Conservation (phyloP, 1,140 invertebrate genomes). For the Thereuonema tuberculata region DNA sequence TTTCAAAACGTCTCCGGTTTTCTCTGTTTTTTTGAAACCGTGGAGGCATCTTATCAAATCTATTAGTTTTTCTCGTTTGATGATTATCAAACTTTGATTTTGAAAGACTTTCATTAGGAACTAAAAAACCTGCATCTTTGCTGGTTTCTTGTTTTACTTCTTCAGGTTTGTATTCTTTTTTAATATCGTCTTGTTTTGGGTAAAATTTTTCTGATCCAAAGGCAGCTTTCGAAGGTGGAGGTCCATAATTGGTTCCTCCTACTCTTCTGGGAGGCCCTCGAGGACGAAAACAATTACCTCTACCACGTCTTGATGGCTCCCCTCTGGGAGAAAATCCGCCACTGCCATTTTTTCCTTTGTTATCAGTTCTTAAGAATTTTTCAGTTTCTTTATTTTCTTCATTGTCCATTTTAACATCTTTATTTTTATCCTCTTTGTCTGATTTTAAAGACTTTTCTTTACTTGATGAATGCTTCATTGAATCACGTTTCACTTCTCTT, state of each 20-base stretch:
- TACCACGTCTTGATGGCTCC: slow-evolving; percentile 60
- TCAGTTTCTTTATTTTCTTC: neutral
- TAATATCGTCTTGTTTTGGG: slow-evolving; percentile 11
- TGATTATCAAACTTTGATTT: slow-evolving; percentile 4
- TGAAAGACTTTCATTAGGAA: neutral
- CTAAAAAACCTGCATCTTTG: slow-evolving; percentile 5
- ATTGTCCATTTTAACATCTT: neutral
- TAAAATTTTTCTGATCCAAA: slow-evolving; percentile 32
- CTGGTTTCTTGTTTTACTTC: slow-evolving; percentile 11
- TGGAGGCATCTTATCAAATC: slow-evolving; percentile 19
- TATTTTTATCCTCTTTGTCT: slow-evolving; percentile 13
- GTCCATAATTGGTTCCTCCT: slow-evolving; percentile 41
- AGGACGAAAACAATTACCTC: slow-evolving; percentile 38
- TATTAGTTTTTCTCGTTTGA: slow-evolving; percentile 12
- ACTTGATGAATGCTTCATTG: slow-evolving; percentile 12
- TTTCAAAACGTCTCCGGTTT: slow-evolving; percentile 17
- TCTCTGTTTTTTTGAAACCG: slow-evolving; percentile 20
- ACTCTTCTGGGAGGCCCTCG: slow-evolving; percentile 44
- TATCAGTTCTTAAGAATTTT: neutral
- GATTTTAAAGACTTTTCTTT: slow-evolving; percentile 16
- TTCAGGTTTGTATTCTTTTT: slow-evolving; percentile 11
- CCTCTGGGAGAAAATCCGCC: slow-evolving; percentile 61
- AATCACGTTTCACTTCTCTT: slow-evolving; percentile 1
- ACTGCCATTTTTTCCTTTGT: slow-evolving; percentile 18
- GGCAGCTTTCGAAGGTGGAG: slow-evolving; percentile 56